Evolutionary conservation across 2,888 invertebrate genomes (phyloP).

Genomic region (Chloroclystis v-ata): DNA sequence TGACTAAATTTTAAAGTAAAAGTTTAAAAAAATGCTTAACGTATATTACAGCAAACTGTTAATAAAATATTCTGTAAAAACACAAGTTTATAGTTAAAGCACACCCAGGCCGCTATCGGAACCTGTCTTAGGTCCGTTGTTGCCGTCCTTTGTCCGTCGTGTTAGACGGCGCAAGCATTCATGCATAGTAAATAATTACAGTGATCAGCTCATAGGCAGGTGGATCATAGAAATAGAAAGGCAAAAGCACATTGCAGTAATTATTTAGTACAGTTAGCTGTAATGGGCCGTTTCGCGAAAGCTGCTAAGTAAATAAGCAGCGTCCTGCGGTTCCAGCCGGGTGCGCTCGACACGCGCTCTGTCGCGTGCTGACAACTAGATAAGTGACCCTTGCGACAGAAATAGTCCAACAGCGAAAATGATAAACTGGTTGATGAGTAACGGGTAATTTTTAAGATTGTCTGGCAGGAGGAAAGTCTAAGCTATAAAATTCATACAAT

Average conservation of each 20-base stretch:
- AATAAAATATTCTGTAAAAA: too few species aligned
- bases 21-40: too few species aligned
- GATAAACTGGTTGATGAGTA: too few species aligned
- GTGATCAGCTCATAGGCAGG: slow-evolving; percentile 68
- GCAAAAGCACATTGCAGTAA: slow-evolving; percentile 78
- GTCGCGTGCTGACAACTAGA: slow-evolving; percentile 11
- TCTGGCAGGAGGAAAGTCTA: too few species aligned
- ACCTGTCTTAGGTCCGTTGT: slow-evolving; percentile 62
- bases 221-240: slow-evolving; percentile 77
- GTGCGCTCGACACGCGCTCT: slow-evolving; percentile 39
- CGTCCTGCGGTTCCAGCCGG: slow-evolving; percentile 68
- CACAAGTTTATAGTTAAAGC: slow-evolving; percentile 61
- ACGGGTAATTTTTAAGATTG: too few species aligned
- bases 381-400: slow-evolving; percentile 3
- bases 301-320: slow-evolving; percentile 76
- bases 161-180: slow-evolving; percentile 73
- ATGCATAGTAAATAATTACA: slow-evolving; percentile 78
- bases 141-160: slow-evolving; percentile 73
- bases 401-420: too few species aligned
- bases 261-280: slow-evolving; percentile 77
- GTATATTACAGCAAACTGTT: too few species aligned
- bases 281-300: slow-evolving; percentile 77
- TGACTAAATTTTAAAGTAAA: too few species aligned
- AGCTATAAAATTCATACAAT: too few species aligned
- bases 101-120: slow-evolving; percentile 64